A percentile compares a stretch with the other conserved stretches of the same genome.
These are phyloP conservation scores for Cherax destructor DNA, from an alignment of 1,140 invertebrate genomes.

Conservation along the genomic window DNA sequence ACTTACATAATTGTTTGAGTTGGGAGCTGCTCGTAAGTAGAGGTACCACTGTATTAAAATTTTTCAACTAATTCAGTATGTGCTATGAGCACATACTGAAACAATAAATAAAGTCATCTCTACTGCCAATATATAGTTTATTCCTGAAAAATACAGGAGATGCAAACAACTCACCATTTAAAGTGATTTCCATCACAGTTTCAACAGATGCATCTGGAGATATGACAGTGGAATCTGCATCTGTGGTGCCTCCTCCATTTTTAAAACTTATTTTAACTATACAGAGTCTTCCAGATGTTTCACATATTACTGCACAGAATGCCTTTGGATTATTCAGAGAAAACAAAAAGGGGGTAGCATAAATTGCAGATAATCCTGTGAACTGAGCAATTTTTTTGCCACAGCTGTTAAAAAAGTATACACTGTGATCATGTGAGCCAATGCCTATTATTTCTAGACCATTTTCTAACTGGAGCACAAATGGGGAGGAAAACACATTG, in stretches of 20 bases:
- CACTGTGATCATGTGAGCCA: conserved; percentile 43
- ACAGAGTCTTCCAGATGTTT: conserved; percentile 37
- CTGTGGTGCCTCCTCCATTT: neutral
- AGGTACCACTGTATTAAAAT: too few species aligned
- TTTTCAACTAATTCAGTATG: too few species aligned
- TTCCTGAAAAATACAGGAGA: conserved; percentile 37
- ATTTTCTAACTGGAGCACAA: conserved; percentile 16
- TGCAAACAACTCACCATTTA: conserved; percentile 52
- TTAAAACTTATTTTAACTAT: neutral
- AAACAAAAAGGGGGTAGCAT: conserved; percentile 55
- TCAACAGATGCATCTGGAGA: neutral
- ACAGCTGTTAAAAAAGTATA: conserved; percentile 43
- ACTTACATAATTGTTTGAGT: too few species aligned
- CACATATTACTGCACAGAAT: conserved; percentile 48
- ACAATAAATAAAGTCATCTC: conserved; percentile 53
- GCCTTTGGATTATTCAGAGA: neutral
- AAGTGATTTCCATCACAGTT: conserved; percentile 5
- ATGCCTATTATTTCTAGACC: conserved; percentile 40
- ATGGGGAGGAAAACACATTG: conserved; percentile 52
- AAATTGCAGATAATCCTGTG: conserved; percentile 27
- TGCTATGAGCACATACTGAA: conserved; percentile 19
- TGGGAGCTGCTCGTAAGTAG: too few species aligned
- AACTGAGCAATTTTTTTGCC: conserved; percentile 32
- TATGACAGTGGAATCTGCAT: neutral
- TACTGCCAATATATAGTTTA: conserved; percentile 45